Conservation (phyloP, 2,797 vertebrate genomes). For the Limosa lapponica region DNA sequence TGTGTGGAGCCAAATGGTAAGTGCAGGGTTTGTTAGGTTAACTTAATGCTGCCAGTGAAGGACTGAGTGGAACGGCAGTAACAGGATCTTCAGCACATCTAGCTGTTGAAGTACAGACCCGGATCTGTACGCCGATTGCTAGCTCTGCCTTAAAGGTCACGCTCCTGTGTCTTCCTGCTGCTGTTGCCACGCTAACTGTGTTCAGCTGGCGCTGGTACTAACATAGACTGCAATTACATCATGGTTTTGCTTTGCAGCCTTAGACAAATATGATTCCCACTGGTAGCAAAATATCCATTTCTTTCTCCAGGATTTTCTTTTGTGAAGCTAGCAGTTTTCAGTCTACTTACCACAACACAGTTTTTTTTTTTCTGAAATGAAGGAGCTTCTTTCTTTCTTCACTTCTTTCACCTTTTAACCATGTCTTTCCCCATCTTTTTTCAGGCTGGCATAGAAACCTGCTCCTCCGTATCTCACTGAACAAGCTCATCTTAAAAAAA, state of each 20-base stretch:
- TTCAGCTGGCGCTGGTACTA: neutral
- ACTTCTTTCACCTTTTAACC: neutral
- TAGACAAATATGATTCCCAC: neutral
- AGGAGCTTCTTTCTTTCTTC: neutral
- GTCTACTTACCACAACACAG: neutral
- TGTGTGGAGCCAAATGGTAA: neutral
- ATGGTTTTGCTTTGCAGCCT: neutral
- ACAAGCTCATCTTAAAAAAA: neutral
- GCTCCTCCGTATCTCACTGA: neutral
- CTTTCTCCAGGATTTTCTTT: neutral
- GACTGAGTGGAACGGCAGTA: neutral
- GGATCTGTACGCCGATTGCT: rapidly evolving
- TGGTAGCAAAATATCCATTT: neutral
- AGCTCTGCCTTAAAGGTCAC: neutral
- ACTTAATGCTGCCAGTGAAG: neutral
- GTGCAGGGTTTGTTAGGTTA: neutral
- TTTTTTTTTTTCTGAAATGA: neutral
- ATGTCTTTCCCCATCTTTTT: neutral
- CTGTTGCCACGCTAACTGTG: neutral
- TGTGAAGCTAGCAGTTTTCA: neutral
- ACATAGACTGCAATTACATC: neutral
- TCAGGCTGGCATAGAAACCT: neutral
- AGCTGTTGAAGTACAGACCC: neutral
- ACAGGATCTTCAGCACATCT: neutral
- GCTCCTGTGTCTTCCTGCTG: neutral